phyloP scores from a whole-genome alignment of 53 echinoderm and acorn worm species.

The Apostichopus leukothele region DNA sequence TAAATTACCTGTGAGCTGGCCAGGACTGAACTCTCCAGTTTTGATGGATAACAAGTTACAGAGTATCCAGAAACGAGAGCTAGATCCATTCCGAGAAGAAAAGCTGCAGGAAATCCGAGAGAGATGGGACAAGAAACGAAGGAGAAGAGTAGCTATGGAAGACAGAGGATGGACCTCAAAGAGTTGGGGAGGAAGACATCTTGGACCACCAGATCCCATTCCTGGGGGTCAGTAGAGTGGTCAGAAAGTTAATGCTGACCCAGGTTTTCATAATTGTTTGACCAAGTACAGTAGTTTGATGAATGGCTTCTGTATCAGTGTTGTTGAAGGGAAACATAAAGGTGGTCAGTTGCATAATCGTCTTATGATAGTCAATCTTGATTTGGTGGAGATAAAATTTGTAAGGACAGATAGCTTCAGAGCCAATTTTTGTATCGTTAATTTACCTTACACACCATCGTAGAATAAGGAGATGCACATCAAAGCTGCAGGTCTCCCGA shows the following conservation, averaged over 20 bases:
- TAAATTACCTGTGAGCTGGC: conserved; percentile 74
- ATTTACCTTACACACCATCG: too few relatives aligned
- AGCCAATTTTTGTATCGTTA: too few relatives aligned
- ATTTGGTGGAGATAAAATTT: too few relatives aligned
- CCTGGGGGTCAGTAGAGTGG: conserved; percentile 72
- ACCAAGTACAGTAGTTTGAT: too few relatives aligned
- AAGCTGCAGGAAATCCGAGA: conserved; percentile 62
- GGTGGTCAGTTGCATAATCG: too few relatives aligned
- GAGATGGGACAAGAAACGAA: conserved; percentile 84
- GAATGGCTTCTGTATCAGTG: too few relatives aligned
- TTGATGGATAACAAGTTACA: conserved; percentile 63
- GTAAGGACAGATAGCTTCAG: too few relatives aligned
- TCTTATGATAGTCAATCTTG: too few relatives aligned
- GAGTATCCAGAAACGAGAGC: conserved; percentile 62
- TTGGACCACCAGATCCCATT: conserved; percentile 93
- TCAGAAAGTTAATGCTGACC: not conserved
- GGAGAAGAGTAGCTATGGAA: conserved; percentile 68
- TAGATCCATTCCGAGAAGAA: conserved; percentile 82
- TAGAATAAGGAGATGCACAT: too few relatives aligned
- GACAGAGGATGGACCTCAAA: conserved; percentile 95
- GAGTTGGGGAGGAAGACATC: conserved; percentile 87
- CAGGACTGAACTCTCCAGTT: conserved; percentile 90
- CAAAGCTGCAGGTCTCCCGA: too few relatives aligned
- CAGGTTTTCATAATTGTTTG: not conserved
- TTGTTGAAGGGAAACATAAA: too few relatives aligned